These are phyloP conservation scores for Morus bassanus DNA, from an alignment of 2,797 vertebrate species.

Conservation along the genomic window DNA sequence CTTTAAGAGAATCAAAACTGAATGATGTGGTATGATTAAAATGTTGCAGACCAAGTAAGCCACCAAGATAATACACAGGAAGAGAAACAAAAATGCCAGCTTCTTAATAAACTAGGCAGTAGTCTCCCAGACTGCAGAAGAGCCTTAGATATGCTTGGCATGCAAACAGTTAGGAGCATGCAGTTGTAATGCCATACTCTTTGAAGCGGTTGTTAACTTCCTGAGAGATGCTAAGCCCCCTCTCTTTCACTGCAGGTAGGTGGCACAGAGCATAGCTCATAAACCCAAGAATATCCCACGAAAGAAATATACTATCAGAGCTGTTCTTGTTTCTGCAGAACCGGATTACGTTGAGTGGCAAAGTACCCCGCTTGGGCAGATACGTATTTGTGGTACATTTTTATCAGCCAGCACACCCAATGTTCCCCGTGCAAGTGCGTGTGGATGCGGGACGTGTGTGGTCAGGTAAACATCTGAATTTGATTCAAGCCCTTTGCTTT, in stretches of 20 bases:
- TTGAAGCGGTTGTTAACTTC: not conserved
- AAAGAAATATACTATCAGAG: not conserved
- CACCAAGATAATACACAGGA: not conserved
- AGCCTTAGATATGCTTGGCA: not conserved
- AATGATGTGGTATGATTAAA: not conserved
- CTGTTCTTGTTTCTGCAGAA: constrained; percentile 74
- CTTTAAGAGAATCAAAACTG: not conserved
- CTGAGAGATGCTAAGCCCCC: not conserved
- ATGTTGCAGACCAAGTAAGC: not conserved
- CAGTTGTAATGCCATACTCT: not conserved
- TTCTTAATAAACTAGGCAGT: not conserved
- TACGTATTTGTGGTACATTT: constrained; percentile 86
- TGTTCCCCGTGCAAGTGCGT: constrained; percentile 80
- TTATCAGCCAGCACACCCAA: constrained; percentile 79
- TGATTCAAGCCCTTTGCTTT: not conserved
- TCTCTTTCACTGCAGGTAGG: not conserved
- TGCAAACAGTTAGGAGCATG: not conserved
- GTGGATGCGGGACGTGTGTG: constrained; percentile 75
- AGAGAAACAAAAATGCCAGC: not conserved
- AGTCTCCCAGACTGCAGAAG: not conserved
- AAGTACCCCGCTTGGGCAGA: constrained; percentile 75
- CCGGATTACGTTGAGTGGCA: constrained; percentile 79
- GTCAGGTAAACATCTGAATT: constrained; percentile 80
- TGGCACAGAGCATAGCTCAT: not conserved
- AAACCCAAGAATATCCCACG: not conserved